Conservation (phyloP, 2,888 invertebrate species). For the Epistrophe grossulariae region DNA sequence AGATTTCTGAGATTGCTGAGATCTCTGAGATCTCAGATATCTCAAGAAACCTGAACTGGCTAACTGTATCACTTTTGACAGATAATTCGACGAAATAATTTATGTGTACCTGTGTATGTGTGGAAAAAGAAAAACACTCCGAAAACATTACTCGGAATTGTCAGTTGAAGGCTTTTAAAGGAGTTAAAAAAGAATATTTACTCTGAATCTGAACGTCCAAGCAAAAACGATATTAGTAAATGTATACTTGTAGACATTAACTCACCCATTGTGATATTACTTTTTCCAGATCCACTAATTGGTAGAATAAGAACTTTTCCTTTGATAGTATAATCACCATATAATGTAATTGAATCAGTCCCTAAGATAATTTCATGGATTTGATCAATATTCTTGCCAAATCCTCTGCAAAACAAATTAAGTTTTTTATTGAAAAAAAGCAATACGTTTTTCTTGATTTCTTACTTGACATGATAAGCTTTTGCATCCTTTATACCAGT, state of each 20-base stretch:
- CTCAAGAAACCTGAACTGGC: too few relatives aligned
- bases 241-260: background rate
- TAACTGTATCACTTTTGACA: too few relatives aligned
- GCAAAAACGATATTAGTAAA: too few relatives aligned
- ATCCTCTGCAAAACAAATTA: constrained; percentile 76
- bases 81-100: too few relatives aligned
- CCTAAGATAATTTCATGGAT: constrained; percentile 74
- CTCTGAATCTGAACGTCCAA: too few relatives aligned
- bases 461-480: constrained; percentile 67
- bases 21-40: too few relatives aligned
- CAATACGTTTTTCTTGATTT: background rate
- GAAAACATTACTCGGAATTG: too few relatives aligned
- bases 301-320: constrained; percentile 82
- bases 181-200: too few relatives aligned
- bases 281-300: constrained; percentile 80
- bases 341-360: constrained; percentile 33
- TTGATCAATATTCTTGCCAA: constrained; percentile 77
- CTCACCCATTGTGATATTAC: constrained; percentile 78
- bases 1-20: too few relatives aligned
- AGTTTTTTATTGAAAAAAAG: background rate
- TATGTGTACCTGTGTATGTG: too few relatives aligned
- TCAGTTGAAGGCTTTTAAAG: too few relatives aligned
- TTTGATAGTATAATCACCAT: constrained; percentile 79
- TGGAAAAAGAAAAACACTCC: too few relatives aligned
- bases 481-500: constrained; percentile 51